Percentiles rank a stretch among this genome's conserved stretches.
Conservation (phyloP, 2,113 vertebrate species). For the Dicerorhinus sumatrensis region DNA sequence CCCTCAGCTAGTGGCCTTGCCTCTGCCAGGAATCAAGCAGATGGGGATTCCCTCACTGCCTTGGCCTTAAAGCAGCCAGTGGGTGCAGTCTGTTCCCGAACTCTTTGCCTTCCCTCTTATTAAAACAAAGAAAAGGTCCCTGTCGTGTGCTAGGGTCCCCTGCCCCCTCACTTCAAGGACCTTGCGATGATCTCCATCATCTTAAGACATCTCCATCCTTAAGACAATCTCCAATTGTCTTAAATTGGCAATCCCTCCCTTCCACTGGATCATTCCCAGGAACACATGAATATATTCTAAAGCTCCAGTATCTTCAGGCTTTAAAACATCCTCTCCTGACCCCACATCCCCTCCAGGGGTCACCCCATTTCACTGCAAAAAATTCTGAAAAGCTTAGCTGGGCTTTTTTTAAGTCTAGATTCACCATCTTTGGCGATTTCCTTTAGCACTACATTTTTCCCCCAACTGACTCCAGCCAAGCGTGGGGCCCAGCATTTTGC, state of each 20-base stretch:
- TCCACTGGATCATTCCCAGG: neutral
- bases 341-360: neutral
- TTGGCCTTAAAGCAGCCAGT: neutral
- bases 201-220: no score
- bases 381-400: neutral
- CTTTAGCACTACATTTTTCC: neutral
- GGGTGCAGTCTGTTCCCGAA: accelerated
- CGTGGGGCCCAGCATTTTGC: neutral
- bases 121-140: neutral
- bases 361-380: neutral
- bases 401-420: neutral
- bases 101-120: neutral
- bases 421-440: neutral
- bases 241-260: neutral
- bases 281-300: no score
- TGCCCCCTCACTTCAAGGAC: neutral
- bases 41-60: accelerated
- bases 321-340: neutral
- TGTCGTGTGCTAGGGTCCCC: neutral
- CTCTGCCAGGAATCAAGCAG: neutral
- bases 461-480: accelerated
- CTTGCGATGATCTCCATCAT: accelerated
- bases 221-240: no score
- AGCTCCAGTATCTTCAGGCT: neutral
- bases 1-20: neutral